These are phyloP conservation scores for Hyposmocoma kahamanoa DNA, from an alignment of 1,140 invertebrate species.

Conservation along the genomic window DNA sequence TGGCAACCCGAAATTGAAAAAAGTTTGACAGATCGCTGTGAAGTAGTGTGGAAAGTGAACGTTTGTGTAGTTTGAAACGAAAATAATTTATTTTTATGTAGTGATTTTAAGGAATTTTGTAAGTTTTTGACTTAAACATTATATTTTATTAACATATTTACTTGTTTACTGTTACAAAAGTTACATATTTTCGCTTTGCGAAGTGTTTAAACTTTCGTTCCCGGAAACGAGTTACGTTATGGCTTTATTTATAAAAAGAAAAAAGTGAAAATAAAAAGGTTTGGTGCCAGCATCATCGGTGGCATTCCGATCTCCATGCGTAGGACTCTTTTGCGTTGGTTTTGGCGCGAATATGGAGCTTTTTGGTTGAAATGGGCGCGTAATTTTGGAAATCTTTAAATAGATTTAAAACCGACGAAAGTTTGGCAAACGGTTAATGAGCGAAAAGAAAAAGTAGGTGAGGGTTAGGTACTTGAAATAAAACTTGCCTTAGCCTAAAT, in stretches of 20 bases:
- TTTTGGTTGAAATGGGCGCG: constrained; percentile 27
- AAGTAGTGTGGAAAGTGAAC: constrained; percentile 59
- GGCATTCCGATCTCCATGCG: constrained; percentile 62
- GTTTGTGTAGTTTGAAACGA: constrained; percentile 50
- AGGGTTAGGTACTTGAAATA: constrained; percentile 58
- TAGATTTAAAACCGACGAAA: constrained; percentile 30
- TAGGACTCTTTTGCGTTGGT: constrained; percentile 23
- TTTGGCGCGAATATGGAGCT: constrained; percentile 39
- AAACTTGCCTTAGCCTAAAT: constrained; percentile 55
- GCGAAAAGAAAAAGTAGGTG: constrained; percentile 57
- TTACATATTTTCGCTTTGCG: too few species aligned
- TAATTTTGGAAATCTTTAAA: constrained; percentile 48
- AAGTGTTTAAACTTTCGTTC: constrained; percentile 24
- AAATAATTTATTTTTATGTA: constrained; percentile 60
- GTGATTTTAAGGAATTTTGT: constrained; percentile 46
- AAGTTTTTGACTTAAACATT: constrained; percentile 58
- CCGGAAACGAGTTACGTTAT: constrained; percentile 52
- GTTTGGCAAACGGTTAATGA: constrained; percentile 41
- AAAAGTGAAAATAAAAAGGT: constrained; percentile 59
- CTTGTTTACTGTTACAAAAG: too few species aligned
- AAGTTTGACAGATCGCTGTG: constrained; percentile 59
- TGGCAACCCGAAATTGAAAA: constrained; percentile 39
- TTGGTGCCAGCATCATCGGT: constrained; percentile 51
- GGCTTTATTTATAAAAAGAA: constrained; percentile 37
- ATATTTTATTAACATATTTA: constrained; percentile 18